A percentile compares a stretch with the other conserved stretches of the same genome.
These are phyloP conservation scores for Leptoclinus maculatus DNA, from an alignment of 2,797 vertebrate genomes.

Conservation along the genomic window DNA sequence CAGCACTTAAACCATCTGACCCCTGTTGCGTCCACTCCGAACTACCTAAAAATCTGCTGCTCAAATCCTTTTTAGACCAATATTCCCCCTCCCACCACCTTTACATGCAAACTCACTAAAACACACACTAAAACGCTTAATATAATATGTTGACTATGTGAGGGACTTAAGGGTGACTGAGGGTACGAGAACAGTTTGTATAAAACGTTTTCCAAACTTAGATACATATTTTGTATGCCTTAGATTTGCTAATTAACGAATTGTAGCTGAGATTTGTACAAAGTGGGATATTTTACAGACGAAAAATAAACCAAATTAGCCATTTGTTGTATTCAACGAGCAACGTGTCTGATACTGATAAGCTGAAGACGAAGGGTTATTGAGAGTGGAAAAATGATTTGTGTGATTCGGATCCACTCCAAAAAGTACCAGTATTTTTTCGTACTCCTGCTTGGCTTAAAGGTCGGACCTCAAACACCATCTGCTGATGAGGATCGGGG, in stretches of 20 bases:
- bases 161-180: too few species aligned
- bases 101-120: neutral
- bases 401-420: neutral
- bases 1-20: constrained; percentile 72
- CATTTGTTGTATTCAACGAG: neutral
- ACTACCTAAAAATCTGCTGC: constrained; percentile 20
- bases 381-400: neutral
- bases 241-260: neutral
- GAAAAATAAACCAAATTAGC: neutral
- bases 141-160: neutral
- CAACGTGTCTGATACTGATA: neutral
- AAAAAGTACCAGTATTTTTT: neutral
- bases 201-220: neutral
- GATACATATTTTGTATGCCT: neutral
- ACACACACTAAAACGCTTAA: neutral
- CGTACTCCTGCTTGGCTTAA: neutral
- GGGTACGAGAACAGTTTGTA: neutral
- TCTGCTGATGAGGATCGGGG: neutral
- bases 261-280: neutral
- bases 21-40: constrained; percentile 57
- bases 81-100: neutral
- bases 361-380: neutral
- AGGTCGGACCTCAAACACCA: neutral
- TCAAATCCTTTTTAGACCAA: neutral
- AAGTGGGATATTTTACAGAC: neutral